A percentile compares a stretch with the other conserved stretches of the same genome.
These are phyloP conservation scores for Chorisops tibialis DNA, from an alignment of 2,888 invertebrate species.

Conservation along the genomic window DNA sequence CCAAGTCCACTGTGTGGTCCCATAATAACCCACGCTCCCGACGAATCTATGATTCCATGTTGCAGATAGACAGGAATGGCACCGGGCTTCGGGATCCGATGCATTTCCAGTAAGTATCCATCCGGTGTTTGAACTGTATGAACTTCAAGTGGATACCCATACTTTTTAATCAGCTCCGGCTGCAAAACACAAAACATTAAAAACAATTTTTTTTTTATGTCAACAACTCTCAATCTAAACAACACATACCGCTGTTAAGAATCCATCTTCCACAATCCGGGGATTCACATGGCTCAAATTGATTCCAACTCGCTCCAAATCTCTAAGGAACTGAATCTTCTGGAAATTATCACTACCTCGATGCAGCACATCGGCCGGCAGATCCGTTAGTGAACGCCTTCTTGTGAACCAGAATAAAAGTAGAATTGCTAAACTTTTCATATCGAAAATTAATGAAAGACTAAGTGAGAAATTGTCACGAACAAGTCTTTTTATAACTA, in stretches of 20 bases:
- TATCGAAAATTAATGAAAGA: too few species aligned
- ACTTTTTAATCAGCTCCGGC: constrained; percentile 56
- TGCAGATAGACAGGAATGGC: constrained; percentile 49
- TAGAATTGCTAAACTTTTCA: too few species aligned
- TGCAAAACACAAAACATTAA: constrained; percentile 33
- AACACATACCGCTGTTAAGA: background rate
- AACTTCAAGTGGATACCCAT: constrained; percentile 59
- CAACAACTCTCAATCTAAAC: background rate
- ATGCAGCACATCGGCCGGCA: too few species aligned
- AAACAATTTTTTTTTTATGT: background rate
- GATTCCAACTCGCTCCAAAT: constrained; percentile 20
- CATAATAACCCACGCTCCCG: constrained; percentile 66
- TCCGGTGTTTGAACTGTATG: constrained; percentile 63
- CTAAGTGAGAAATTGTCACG: too few species aligned
- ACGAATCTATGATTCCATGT: constrained; percentile 66
- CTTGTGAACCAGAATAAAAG: too few species aligned
- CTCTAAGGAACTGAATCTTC: background rate
- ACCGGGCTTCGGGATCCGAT: constrained; percentile 57
- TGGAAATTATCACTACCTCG: too few species aligned
- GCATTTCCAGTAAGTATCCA: constrained; percentile 68
- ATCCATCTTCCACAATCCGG: background rate
- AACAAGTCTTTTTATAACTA: too few species aligned
- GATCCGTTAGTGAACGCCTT: too few species aligned
- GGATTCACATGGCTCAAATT: constrained; percentile 37
- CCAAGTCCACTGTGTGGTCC: constrained; percentile 59